Base-by-base conservation (phyloP, 2,888 invertebrate genomes). In the Agrenia bidenticulata region DNA sequence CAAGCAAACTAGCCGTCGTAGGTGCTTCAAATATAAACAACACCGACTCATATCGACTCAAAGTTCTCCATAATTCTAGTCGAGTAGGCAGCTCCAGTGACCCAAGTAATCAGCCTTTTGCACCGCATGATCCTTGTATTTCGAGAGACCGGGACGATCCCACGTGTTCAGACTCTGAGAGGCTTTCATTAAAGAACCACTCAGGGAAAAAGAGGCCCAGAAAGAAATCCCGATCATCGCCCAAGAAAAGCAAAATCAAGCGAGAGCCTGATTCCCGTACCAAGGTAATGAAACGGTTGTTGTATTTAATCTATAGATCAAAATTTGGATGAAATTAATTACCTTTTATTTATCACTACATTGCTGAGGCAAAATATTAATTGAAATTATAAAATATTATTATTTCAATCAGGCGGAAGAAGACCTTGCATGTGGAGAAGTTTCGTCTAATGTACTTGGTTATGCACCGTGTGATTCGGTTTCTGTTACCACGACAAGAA, bases 61-160 rank as follows among this genome's bases (percentile, higher is more conserved):
- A 69, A 64, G 63, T 69, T 62, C 71, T 66, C 50, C 65, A 71
- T 56, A 68, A 70, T 68, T 69, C 73, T 61, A 72, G 72, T 67
- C 69, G 72, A 54, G 74, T 74, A 39, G 76, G 73, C 59, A 76
- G 76, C 64, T 74, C 76, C 21, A 74, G 73, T 68, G 76, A 76
- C 63, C 69, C 72, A 39, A 61, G 64, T n/a, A 64, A 58, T 64
- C 54, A 58, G 24, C 61, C 61, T 15, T 32, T 60, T 45, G 66
- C 51, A 21, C 21, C 61, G 54, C 63, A 66, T 59, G 63, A 63
- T 59, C 56, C 58, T 58, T 56, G 66, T 58, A 41, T 27, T 37
- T 58, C 61, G 55, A 61, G 50, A 45, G 64, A 61, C 45, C 59
- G 59, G 56, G 69, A 54, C 56, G 69, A 66, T 50, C 39, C 71